phyloP scores from a whole-genome alignment of 2,113 vertebrate genomes.

The Rynchops niger region DNA sequence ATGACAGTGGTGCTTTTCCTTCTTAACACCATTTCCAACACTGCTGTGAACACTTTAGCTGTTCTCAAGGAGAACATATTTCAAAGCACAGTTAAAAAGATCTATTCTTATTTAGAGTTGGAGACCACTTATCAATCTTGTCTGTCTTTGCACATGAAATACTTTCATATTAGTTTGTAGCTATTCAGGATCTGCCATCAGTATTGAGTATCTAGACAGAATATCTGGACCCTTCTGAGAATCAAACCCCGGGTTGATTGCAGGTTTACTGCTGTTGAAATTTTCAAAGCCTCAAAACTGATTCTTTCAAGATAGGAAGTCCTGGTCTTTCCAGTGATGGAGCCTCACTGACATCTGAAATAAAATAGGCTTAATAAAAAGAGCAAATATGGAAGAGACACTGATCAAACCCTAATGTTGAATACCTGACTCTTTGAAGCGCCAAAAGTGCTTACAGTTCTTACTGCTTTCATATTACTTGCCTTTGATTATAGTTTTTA shows the following conservation, averaged over 20 bases:
- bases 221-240: background rate
- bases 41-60: slow-evolving; percentile 5
- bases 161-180: no score
- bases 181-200: background rate
- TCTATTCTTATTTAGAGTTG: slow-evolving; percentile 52
- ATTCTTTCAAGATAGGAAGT: background rate
- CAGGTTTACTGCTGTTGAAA: background rate
- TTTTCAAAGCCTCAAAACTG: background rate
- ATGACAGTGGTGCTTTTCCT: background rate
- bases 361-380: background rate
- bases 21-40: background rate
- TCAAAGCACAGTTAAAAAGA: slow-evolving; percentile 60
- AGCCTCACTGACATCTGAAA: background rate
- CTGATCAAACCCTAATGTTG: background rate
- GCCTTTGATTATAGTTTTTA: background rate
- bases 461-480: background rate
- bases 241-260: background rate
- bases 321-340: background rate
- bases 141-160: background rate
- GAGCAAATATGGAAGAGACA: background rate
- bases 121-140: slow-evolving; percentile 32
- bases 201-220: background rate
- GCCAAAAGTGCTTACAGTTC: background rate
- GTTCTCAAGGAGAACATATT: slow-evolving; percentile 44
- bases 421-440: background rate